Evolutionary conservation across 1,140 invertebrate species (phyloP).

Genomic region (Coelopa frigida): DNA sequence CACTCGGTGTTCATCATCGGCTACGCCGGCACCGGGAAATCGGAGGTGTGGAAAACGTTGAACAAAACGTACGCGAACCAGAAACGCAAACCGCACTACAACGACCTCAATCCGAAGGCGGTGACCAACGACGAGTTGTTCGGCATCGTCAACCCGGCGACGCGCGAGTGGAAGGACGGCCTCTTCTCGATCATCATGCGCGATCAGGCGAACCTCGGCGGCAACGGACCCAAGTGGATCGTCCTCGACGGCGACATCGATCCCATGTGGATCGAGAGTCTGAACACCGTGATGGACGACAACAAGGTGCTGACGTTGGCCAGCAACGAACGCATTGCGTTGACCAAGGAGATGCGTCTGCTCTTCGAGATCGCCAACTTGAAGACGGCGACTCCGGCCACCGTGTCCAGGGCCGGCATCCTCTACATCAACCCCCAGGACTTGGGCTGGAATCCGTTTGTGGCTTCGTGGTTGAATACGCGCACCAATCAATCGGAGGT

Average conservation of each 20-base stretch:
- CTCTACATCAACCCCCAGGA: conserved; percentile 74
- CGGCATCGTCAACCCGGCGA: conserved; percentile 88
- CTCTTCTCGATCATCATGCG: conserved; percentile 87
- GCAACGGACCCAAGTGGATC: conserved; percentile 84
- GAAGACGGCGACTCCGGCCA: conserved; percentile 87
- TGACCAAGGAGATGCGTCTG: conserved; percentile 82
- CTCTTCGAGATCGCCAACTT: conserved; percentile 89
- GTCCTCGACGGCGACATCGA: conserved; percentile 93
- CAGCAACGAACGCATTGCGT: conserved; percentile 87
- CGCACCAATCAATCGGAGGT: conserved; percentile 60
- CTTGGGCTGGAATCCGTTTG: conserved; percentile 77
- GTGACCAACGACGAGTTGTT: conserved; percentile 94
- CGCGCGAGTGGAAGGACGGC: conserved; percentile 94
- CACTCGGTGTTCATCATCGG: conserved; percentile 94
- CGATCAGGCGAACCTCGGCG: conserved; percentile 79
- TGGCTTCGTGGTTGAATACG: conserved; percentile 87
- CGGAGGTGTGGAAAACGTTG: conserved; percentile 86
- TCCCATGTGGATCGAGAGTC: conserved; percentile 94
- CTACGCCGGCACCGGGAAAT: conserved; percentile 88
- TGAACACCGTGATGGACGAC: conserved; percentile 82
- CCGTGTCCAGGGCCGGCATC: conserved; percentile 85
- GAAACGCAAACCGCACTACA: conserved; percentile 72
- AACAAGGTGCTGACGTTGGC: conserved; percentile 84
- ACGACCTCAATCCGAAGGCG: conserved; percentile 90
- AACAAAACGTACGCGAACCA: conserved; percentile 69